Evolutionary conservation across 2,113 vertebrate species (phyloP).

Genomic region (Podocnemis expansa): DNA sequence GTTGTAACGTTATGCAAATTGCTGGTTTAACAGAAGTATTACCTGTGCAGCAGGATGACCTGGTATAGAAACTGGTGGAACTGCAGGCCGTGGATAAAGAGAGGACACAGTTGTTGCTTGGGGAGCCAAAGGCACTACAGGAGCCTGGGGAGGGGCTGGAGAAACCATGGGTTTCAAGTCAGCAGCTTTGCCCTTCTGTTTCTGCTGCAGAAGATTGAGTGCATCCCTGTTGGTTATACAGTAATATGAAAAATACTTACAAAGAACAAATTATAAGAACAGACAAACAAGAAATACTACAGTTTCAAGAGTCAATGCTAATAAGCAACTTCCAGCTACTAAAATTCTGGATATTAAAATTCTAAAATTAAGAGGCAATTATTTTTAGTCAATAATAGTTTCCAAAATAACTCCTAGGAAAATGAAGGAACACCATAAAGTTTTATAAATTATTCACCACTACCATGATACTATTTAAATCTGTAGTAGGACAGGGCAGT

Average conservation of each 20-base stretch:
- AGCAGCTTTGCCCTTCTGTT: constrained; percentile 62
- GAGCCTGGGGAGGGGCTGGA: constrained; percentile 27
- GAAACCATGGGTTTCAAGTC: constrained; percentile 49
- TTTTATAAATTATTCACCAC: neutral
- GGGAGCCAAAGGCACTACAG: constrained; percentile 23
- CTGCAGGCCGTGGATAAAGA: constrained; percentile 78
- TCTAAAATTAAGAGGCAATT: neutral
- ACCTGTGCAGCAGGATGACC: constrained; percentile 86
- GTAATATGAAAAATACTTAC: neutral
- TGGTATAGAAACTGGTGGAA: constrained; percentile 86
- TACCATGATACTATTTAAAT: neutral
- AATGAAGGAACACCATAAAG: neutral
- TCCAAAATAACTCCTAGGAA: neutral
- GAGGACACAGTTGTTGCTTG: constrained; percentile 31
- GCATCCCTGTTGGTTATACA: constrained; percentile 85
- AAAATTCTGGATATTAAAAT: neutral
- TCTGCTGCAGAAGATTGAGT: constrained; percentile 85
- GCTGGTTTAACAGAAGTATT: constrained; percentile 13
- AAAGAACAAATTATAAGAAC: neutral
- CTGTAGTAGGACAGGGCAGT: neutral
- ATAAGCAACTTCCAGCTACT: neutral
- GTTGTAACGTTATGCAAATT: neutral
- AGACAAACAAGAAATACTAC: neutral
- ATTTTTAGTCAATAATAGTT: neutral
- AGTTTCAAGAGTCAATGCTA: neutral